Base-by-base conservation (phyloP, 1,140 invertebrate genomes). In the Medauroidea extradentata region DNA sequence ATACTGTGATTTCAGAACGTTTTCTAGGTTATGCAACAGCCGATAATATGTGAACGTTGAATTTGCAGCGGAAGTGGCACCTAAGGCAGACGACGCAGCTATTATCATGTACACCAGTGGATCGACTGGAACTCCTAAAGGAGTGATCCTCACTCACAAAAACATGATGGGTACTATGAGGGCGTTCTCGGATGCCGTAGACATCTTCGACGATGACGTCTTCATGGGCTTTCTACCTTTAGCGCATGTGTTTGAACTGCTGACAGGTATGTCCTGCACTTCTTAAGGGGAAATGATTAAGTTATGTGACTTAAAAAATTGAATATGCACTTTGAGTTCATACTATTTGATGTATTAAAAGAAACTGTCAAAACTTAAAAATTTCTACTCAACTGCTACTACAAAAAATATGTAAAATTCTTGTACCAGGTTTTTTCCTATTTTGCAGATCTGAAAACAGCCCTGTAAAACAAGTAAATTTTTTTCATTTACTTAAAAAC, bases 51-150 rank as follows among this genome's bases (percentile, higher is more conserved):
- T 2, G 43, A 46, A 19, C 9, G 7, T 55, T 43, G 7, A 5
- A 34, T 29, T 57, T 53, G 1, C 51, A 60, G 81, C 79, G 39
- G 70, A 74, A 9, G 72, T 78, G 13, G 76, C 82, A 13, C 90
- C 91, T 13, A 79, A 78, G 18, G 71, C 82, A 1, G 78, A 85
- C 7, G 94, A 98, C 67, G 86, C 85, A 14, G 94, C 94, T 18
- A 94, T 97, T 65, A 91, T 97, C 42, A 97, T 97, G 94, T 98
- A 97, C 78, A 97, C 94, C 0, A 94, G 90, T 64, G 94, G 94
- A 1, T 95, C 92, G 0, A 97, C 94, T 0, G 94, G 94, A 27
- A 85, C 90, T 55, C 93, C 93, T 0, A 95, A 96, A 76, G 90
- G 90, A 25, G 90, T 92, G 1, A 69, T 91, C 23, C 71, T 92